Conservation (phyloP, 2,113 vertebrate genomes). For the Gulo gulo region DNA sequence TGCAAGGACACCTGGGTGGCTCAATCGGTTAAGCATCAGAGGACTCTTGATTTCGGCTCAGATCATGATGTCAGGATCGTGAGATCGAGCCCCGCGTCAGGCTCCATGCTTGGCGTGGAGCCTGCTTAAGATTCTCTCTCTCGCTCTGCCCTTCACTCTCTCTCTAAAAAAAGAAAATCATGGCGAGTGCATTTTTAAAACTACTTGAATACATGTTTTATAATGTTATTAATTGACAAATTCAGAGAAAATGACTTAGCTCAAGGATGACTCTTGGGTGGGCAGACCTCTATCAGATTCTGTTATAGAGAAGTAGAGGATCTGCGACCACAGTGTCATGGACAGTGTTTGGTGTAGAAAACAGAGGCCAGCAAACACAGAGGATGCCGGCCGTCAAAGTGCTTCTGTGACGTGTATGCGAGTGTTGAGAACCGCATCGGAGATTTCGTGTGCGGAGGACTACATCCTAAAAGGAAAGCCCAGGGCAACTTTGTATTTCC, state of each 20-base stretch:
- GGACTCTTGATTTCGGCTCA: background rate
- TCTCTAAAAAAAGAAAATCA: background rate
- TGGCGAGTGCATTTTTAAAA: background rate
- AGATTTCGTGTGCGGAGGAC: background rate
- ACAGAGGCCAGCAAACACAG: background rate
- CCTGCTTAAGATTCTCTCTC: background rate
- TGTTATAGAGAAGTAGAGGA: background rate
- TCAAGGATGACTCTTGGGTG: no score
- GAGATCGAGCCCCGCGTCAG: background rate
- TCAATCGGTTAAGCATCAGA: background rate
- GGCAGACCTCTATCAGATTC: no score
- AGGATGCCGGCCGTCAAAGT: rapidly evolving
- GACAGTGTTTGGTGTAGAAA: background rate
- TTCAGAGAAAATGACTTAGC: background rate
- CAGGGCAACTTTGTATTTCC: background rate
- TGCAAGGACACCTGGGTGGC: background rate
- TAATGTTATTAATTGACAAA: background rate
- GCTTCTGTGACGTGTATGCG: rapidly evolving
- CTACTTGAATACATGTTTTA: background rate
- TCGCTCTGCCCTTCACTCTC: background rate
- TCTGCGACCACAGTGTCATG: no score
- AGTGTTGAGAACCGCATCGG: rapidly evolving
- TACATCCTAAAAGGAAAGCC: background rate
- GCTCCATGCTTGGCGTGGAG: background rate
- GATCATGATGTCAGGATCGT: background rate